phyloP scores from a whole-genome alignment of 2,797 vertebrate genomes.

The Lacerta viridis region DNA sequence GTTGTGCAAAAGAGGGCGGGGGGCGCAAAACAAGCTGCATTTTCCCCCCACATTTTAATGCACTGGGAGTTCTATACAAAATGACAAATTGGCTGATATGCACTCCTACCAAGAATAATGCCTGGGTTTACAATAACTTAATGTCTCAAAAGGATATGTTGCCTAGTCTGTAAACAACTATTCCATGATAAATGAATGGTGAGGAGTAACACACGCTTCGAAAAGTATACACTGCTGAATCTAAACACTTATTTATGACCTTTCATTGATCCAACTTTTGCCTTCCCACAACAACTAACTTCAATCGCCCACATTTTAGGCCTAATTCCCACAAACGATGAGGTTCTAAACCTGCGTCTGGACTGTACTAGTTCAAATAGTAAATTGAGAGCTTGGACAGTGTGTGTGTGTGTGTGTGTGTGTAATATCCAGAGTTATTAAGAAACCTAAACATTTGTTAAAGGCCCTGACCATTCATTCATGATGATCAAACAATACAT shows the following conservation, averaged over 20 bases:
- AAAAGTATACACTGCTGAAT: neutral
- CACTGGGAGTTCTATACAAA: conserved; percentile 1
- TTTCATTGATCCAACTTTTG: neutral
- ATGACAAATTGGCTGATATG: conserved; percentile 30
- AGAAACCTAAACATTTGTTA: neutral
- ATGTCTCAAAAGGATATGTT: neutral
- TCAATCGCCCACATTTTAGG: neutral
- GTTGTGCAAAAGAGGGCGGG: conserved; percentile 6
- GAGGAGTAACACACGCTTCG: neutral
- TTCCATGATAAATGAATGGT: conserved; percentile 1
- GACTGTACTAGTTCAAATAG: neutral
- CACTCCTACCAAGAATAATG: neutral
- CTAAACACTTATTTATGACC: conserved; percentile 13
- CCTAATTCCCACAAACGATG: neutral
- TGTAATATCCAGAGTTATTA: neutral
- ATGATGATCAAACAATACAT: neutral
- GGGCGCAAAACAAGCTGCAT: neutral
- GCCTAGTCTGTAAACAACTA: conserved; percentile 17
- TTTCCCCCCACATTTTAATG: neutral
- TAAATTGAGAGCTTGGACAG: neutral
- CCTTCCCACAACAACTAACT: neutral
- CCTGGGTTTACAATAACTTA: conserved; percentile 10
- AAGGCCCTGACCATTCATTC: neutral
- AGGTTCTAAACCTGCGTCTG: neutral
- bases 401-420: too few relatives aligned